A percentile compares a stretch with the other conserved stretches of the same genome.
Conservation (phyloP, 2,888 invertebrate genomes). For the Chironomus tentans region DNA sequence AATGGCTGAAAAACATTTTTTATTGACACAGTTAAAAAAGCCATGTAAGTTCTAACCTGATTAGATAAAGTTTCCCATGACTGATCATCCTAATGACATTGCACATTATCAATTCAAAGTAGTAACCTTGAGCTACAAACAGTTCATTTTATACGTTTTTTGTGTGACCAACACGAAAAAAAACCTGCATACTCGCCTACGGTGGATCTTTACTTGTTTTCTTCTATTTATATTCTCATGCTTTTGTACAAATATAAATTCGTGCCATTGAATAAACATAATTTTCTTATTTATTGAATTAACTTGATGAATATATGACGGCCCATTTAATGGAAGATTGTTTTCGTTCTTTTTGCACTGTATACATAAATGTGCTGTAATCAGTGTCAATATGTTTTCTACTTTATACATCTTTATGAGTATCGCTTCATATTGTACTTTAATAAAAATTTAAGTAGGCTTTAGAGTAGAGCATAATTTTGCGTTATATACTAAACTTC, state of each 20-base stretch:
- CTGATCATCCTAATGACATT: too few species aligned
- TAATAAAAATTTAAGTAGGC: too few species aligned
- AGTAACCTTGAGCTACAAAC: neutral
- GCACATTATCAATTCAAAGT: too few species aligned
- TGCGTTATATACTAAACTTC: neutral
- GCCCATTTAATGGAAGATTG: neutral
- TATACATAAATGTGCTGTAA: neutral
- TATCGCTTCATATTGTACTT: neutral
- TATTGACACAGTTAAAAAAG: too few species aligned
- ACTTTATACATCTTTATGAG: neutral
- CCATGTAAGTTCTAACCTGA: too few species aligned
- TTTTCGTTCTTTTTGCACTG: neutral
- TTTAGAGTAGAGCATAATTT: neutral
- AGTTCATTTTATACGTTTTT: neutral
- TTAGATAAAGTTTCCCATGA: too few species aligned
- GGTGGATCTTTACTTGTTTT: neutral
- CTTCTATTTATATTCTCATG: neutral
- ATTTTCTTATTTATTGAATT: slow-evolving; percentile 25
- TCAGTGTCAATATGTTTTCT: neutral
- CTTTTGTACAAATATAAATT: neutral
- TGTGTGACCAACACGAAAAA: neutral
- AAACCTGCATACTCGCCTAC: too few species aligned
- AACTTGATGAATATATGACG: neutral
- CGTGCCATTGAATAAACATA: slow-evolving; percentile 2
- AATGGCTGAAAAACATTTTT: too few species aligned